Base-by-base conservation (phyloP, 2,888 invertebrate genomes). In the Spodoptera exigua region DNA sequence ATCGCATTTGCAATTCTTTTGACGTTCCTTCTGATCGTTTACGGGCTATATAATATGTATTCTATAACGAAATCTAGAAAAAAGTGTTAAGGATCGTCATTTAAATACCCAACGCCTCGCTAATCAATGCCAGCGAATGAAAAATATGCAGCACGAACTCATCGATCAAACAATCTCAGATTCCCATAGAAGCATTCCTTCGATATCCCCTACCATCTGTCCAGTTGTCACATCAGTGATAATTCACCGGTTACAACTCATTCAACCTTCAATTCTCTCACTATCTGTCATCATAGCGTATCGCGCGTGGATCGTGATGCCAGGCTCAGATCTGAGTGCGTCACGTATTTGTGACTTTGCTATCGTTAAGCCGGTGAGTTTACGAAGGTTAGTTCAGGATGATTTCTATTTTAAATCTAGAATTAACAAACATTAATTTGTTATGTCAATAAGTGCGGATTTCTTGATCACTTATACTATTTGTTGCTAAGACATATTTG, bases 281-380 rank as follows among this genome's bases (percentile, higher is more conserved):
- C 36, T 72, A 73, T 63, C 70, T 75, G 70, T 76, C 78, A 60
- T 78, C 76, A 44, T 44, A 41, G 61, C 37, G 40, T 70, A 75
- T 76, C 73, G 41, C 45, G 43, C 73, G 63, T 70, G 76, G 54
- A 77, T 77, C 76, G 70, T 73, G 78, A 77, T 78, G 49, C 39
- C 32, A 75, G 52, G 0, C 45, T 59, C 27, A 73, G 76, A 77
- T 77, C 61, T 75, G 49, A 63, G 73, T 71, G 61, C 65, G 69
- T 77, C 78, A 77, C 78, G 76, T 75, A 64, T 49, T 47, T 65
- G 54, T 54, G 49, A 51, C 37, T 34, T 39, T 52, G 11, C 35
- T 43, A 51, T 1, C 49, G 12, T 0, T 7, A 0, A 2, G 1
- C 39, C 32, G 34, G 18, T 0, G 0, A 32, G 7, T 27, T 27